Evolutionary conservation across 2,797 vertebrate species (phyloP), one percentile per base, ranked within the genome.

Genomic region (Odontamblyopus lacepedii): DNA sequence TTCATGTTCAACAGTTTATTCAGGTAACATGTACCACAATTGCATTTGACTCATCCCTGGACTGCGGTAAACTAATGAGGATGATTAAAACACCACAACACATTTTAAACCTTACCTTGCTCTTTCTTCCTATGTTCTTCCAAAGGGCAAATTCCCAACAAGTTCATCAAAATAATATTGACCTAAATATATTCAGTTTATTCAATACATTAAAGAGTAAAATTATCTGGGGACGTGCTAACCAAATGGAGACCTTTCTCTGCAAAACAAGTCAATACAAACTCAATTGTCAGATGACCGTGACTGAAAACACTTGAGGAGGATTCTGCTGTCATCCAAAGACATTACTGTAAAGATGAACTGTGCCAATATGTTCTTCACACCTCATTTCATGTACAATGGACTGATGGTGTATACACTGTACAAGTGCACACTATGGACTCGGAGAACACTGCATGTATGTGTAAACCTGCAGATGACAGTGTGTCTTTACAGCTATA

Each of bases 331-430:
- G 64, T 30, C 48, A 66, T 19, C 16, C 16, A 51, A 53, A 66
- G 44, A 66, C 41, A 48, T 66, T 48, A 65, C 48, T 48, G 26
- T 65, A 66, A 63, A 51, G 64, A 66, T 53, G 27, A 30, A 66
- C 16, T 18, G 48, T 12, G 9, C 15, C 48, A 66, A 66, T 66
- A 66, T 51, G 64, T 66, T 30, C 64, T 66, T 51, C 48, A 9
- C 27, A 27, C 48, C 16, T 53, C 64, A 19, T 66, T 30, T 53
- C 18, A 50, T 30, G 44, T 53, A 19, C 64, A 18, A 19, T 29
- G 64, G 44, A 30, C 44, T 53, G 26, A 5, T 4, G 44, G 8
- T 18, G 23, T 29, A 12, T 26, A 51, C 48, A 23, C 23, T 16
- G 23, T 6, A 9, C 62, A 65, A 2, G 9, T 68, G n/a, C 15